Percentiles rank a stretch among this genome's conserved stretches.
phyloP scores from a whole-genome alignment of 2,888 invertebrate genomes.

The Plebejus melissa region DNA sequence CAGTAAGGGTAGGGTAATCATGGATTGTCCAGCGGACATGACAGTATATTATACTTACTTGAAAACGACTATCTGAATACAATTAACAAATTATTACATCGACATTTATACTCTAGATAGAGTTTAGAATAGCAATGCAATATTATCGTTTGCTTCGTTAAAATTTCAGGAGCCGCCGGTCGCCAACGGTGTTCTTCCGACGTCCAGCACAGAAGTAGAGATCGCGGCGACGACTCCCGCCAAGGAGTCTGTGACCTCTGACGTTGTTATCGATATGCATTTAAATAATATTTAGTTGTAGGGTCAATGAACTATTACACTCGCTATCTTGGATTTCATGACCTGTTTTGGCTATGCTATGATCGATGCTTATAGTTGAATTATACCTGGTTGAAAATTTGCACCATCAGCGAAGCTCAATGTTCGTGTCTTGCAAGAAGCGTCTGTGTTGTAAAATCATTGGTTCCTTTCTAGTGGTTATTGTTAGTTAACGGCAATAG shows the following conservation, averaged over 20 bases:
- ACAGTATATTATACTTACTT: neutral
- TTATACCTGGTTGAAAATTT: neutral
- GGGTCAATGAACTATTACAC: constrained; percentile 29
- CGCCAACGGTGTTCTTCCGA: constrained; percentile 72
- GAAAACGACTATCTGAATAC: neutral
- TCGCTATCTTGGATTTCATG: constrained; percentile 15
- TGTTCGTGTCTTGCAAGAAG: neutral
- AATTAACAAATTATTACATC: neutral
- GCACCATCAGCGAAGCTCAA: neutral
- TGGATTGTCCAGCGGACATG: neutral
- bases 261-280: constrained; percentile 81
- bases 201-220: constrained; percentile 67
- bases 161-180: constrained; percentile 56
- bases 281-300: constrained; percentile 46
- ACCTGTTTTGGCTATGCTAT: neutral
- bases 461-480: neutral
- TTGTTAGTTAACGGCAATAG: neutral
- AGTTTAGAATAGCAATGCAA: neutral
- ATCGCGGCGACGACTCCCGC: constrained; percentile 58
- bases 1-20: neutral
- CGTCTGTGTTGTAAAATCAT: neutral
- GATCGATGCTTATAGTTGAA: neutral
- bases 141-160: neutral
- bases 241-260: constrained; percentile 71
- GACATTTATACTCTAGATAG: too few species aligned